Percentiles rank a stretch among this genome's conserved stretches.
Evolutionary conservation across 2,888 invertebrate species (phyloP).

Genomic region (Limnephilus auricula): DNA sequence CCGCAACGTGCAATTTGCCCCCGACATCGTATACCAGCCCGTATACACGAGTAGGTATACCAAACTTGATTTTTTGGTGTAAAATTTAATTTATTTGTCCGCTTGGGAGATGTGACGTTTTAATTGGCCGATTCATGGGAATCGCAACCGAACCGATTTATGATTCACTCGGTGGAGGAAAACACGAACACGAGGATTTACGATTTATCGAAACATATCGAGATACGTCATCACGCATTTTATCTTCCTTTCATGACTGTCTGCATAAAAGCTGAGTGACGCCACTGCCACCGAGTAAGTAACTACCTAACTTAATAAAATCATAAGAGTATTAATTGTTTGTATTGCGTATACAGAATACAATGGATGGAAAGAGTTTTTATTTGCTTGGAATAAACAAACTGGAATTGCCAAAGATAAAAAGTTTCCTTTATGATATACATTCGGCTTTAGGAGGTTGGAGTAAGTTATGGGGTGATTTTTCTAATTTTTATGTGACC

Average conservation of each 20-base stretch:
- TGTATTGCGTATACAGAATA: too few species aligned
- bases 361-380: too few species aligned
- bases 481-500: too few species aligned
- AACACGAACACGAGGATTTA: background rate
- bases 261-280: background rate
- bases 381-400: too few species aligned
- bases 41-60: background rate
- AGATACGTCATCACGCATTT: background rate
- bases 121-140: slow-evolving; percentile 48
- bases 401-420: too few species aligned
- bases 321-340: too few species aligned
- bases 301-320: too few species aligned
- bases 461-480: too few species aligned
- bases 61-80: slow-evolving; percentile 46
- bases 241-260: background rate
- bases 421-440: too few species aligned
- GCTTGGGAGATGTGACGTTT: slow-evolving; percentile 45
- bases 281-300: background rate
- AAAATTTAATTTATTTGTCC: slow-evolving; percentile 50
- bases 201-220: background rate
- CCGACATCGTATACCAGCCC: slow-evolving; percentile 44
- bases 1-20: slow-evolving; percentile 57
- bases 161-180: background rate
- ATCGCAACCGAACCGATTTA: slow-evolving; percentile 15
- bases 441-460: too few species aligned